Evolutionary conservation across 2,113 vertebrate species (phyloP).

Genomic region (Lathamus discolor): DNA sequence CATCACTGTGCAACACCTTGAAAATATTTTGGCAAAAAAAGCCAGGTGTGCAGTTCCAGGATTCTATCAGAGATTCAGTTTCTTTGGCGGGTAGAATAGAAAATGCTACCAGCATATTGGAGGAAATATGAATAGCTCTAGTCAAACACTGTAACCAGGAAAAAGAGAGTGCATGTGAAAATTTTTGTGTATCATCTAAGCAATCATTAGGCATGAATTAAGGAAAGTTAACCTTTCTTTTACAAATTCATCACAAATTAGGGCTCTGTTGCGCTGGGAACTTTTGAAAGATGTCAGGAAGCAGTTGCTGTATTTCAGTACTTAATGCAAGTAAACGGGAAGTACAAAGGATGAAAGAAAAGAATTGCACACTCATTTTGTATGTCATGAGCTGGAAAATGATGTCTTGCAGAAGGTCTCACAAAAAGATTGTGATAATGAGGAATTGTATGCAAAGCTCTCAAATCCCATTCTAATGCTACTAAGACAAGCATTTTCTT

Average conservation of each 20-base stretch:
- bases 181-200: neutral
- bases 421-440: neutral
- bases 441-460: neutral
- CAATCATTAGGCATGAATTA: neutral
- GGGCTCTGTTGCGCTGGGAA: neutral
- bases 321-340: neutral
- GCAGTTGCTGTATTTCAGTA: neutral
- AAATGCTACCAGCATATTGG: slow-evolving; percentile 5
- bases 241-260: neutral
- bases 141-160: neutral
- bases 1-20: slow-evolving; percentile 13
- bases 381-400: neutral
- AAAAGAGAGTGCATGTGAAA: neutral
- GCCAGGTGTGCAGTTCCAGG: neutral
- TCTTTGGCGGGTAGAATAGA: neutral
- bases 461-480: neutral
- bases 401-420: neutral
- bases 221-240: neutral
- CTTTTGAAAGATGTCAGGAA: neutral
- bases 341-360: neutral
- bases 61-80: slow-evolving; percentile 22
- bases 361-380: neutral
- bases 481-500: neutral
- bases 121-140: neutral
- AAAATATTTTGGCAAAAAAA: slow-evolving; percentile 41